Evolutionary conservation across 1,140 invertebrate species (phyloP), one percentile per base, ranked within the genome.

Genomic region (Drosophila triauraria): DNA sequence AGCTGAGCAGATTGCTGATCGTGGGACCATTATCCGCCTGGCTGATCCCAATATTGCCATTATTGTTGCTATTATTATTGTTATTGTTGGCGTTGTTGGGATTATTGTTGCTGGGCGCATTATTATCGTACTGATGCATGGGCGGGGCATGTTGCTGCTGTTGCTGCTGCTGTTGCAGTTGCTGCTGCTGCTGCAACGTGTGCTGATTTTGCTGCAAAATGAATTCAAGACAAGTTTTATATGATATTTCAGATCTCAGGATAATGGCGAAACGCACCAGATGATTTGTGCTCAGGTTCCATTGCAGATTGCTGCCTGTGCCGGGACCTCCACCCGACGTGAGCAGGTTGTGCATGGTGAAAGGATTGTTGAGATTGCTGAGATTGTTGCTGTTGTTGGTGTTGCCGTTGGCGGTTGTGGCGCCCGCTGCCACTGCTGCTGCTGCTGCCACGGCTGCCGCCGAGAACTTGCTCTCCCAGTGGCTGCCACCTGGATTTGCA

Each of bases 1-100:
- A 92, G 80, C 93, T 93, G 8, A 93, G 63, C 30, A 94, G 72
- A 56, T 91, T 93, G 63, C 92, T 93, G 63, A 93, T 67, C 71
- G 91, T 93, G 15, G 91, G 81, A 51, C 86, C 81, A 59, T 93
- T 86, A 20, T 91, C 79, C 38, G 79, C 67, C 47, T 80, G 80
- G 43, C 70, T 81, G 53, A 63, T 78, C 38, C 23, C 69, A 15
- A 42, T 70, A 13, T 53, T 53, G 10, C 75, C 74, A 48, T 67
- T 81, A 23, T 38, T 68, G 13, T 67, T 70, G 17, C 43, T 74
- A 48, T 72, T 60, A 43, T 76, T 77, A 51, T 42, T 62, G 35
- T 30, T 83, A 70, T 32, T 72, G 64, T 70, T 92, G 72, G 25
- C 83, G 17, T 40, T 67, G 17, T 78, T 78, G 56, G 62, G 62